phyloP scores from a whole-genome alignment of 2,888 invertebrate genomes.

The Bombyx huttoni region DNA sequence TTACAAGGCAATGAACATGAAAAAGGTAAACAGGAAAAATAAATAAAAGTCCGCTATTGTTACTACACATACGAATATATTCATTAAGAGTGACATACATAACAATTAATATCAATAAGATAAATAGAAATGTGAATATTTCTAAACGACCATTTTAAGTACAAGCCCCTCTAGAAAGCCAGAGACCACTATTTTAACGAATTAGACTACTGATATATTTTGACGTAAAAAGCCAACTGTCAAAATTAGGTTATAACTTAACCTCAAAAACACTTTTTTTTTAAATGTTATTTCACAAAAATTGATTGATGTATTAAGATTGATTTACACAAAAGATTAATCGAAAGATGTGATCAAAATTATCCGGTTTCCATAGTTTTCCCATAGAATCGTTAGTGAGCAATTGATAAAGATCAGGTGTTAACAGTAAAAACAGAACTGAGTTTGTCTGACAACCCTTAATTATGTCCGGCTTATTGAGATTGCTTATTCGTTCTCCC shows the following conservation, averaged over 20 bases:
- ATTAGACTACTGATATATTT: not conserved
- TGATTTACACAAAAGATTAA: too few species aligned
- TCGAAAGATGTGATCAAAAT: too few species aligned
- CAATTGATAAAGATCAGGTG: too few species aligned
- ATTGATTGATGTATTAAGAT: too few species aligned
- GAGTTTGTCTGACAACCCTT: too few species aligned
- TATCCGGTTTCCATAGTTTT: too few species aligned
- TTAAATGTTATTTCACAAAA: not conserved
- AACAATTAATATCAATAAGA: not conserved
- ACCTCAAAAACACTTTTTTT: not conserved
- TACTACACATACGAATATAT: conserved; percentile 57
- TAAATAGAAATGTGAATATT: not conserved
- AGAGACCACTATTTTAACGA: not conserved
- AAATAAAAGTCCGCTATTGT: conserved; percentile 7
- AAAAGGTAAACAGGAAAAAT: not conserved
- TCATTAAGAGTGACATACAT: conserved; percentile 39
- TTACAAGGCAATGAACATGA: not conserved
- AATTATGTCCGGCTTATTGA: too few species aligned
- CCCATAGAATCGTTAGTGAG: too few species aligned
- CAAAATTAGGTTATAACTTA: not conserved
- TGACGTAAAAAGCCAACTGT: not conserved
- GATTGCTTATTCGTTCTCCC: too few species aligned
- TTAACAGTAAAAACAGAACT: too few species aligned
- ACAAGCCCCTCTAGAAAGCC: not conserved
- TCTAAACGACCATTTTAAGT: not conserved